These are phyloP conservation scores for Periophthalmus magnuspinnatus DNA, from an alignment of 2,797 vertebrate genomes.

Conservation along the genomic window DNA sequence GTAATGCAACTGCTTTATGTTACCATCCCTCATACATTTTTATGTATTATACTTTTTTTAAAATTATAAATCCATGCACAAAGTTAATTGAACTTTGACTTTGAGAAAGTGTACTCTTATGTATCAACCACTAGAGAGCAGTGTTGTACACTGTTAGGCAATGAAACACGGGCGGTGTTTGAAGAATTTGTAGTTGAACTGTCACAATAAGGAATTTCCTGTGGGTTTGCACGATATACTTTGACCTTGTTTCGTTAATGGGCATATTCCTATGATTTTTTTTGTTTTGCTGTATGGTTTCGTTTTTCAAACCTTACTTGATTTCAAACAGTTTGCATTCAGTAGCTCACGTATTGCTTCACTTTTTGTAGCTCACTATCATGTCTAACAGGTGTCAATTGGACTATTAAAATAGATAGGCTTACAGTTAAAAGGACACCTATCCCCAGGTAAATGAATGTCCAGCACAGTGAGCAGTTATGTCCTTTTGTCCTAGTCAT, in stretches of 20 bases:
- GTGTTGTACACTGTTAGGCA: background rate
- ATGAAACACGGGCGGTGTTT: too few species aligned
- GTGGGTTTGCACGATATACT: background rate
- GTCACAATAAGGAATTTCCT: too few species aligned
- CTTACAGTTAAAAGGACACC: background rate
- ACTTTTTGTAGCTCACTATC: background rate
- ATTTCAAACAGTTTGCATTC: background rate
- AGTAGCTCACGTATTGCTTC: background rate
- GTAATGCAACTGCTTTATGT: background rate
- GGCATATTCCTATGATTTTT: background rate
- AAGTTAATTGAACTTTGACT: background rate
- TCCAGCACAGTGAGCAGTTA: background rate
- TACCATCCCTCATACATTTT: background rate
- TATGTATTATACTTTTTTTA: background rate
- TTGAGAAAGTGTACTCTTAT: background rate
- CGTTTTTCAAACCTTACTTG: background rate
- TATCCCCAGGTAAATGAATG: background rate
- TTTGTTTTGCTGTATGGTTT: background rate
- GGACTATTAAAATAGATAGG: background rate
- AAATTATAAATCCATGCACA: background rate
- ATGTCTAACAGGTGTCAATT: too few species aligned
- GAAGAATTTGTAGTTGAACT: too few species aligned
- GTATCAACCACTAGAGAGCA: slow-evolving; percentile 3
- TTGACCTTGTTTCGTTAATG: background rate
- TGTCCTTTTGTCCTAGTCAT: background rate